Percentiles rank a stretch among this genome's conserved stretches.
These are phyloP conservation scores for Eurystomus gularis DNA, from an alignment of 2,113 vertebrate species.

Conservation along the genomic window DNA sequence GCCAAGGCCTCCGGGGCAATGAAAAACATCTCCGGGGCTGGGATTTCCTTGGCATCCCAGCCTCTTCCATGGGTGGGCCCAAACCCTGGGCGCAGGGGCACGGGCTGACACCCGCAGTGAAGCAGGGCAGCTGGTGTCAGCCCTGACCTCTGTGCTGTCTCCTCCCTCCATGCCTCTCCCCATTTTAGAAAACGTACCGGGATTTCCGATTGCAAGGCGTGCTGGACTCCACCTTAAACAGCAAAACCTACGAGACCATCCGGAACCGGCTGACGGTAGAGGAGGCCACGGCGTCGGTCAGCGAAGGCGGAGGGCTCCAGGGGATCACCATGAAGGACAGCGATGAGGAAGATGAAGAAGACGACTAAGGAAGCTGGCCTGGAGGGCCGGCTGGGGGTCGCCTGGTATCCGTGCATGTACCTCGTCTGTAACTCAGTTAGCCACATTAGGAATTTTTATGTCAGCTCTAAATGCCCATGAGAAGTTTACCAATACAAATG, in stretches of 20 bases:
- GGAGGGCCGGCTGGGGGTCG: constrained; percentile 74
- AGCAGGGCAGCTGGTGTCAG: neutral
- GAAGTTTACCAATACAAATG: constrained; percentile 89
- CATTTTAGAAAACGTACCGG: constrained; percentile 92
- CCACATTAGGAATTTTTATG: constrained; percentile 94
- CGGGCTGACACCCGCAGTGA: accelerated
- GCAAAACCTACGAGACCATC: constrained; percentile 97
- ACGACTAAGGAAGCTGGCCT: constrained; percentile 80
- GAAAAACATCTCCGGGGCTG: accelerated
- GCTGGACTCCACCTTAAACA: constrained; percentile 98
- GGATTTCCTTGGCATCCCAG: neutral
- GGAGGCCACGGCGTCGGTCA: constrained; percentile 93
- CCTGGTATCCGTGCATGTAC: constrained; percentile 97
- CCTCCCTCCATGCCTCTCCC: neutral
- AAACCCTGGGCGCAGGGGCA: accelerated
- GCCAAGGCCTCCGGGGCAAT: neutral
- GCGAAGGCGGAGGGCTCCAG: constrained; percentile 93
- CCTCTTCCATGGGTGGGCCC: neutral
- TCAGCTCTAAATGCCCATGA: constrained; percentile 94
- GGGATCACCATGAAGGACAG: constrained; percentile 99
- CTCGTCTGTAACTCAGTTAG: constrained; percentile 92
- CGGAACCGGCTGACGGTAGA: constrained; percentile 94
- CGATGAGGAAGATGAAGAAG: constrained; percentile 94
- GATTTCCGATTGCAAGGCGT: constrained; percentile 99
- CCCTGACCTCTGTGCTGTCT: neutral